Conservation (phyloP, 2,888 invertebrate species). For the Tenthredo notha region DNA sequence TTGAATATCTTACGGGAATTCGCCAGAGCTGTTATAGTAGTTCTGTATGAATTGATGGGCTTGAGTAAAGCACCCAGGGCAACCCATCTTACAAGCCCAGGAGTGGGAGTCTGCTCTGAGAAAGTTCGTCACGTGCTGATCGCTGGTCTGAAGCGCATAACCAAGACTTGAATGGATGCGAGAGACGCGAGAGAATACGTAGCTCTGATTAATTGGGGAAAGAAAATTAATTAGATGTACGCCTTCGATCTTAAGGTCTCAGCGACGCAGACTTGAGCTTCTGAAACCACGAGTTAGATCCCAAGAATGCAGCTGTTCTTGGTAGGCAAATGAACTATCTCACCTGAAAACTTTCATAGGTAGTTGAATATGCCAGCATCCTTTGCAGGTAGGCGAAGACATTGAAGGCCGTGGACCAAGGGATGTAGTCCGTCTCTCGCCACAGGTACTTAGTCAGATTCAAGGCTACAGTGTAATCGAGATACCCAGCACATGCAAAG, state of each 20-base stretch:
- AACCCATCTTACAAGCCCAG: constrained; percentile 84
- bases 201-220: constrained; percentile 1
- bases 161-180: constrained; percentile 76
- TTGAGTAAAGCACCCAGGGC: constrained; percentile 81
- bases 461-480: constrained; percentile 75
- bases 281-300: not conserved
- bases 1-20: constrained; percentile 10
- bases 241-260: not conserved
- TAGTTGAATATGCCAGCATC: constrained; percentile 33
- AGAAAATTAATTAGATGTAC: not conserved
- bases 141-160: constrained; percentile 76
- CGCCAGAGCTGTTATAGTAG: constrained; percentile 23
- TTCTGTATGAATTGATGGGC: constrained; percentile 65
- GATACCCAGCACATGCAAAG: constrained; percentile 73
- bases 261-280: not conserved
- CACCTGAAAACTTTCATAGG: constrained; percentile 44
- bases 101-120: constrained; percentile 82
- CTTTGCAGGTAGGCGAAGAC: constrained; percentile 54
- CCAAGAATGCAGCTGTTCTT: not conserved
- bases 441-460: constrained; percentile 77
- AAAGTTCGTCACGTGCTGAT: constrained; percentile 81
- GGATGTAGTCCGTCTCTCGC: constrained; percentile 77
- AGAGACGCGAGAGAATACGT: constrained; percentile 11
- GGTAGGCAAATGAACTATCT: not conserved
- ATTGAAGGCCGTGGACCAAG: constrained; percentile 77